Base-by-base conservation (phyloP, 2,888 invertebrate genomes). In the Nasonia oneida region DNA sequence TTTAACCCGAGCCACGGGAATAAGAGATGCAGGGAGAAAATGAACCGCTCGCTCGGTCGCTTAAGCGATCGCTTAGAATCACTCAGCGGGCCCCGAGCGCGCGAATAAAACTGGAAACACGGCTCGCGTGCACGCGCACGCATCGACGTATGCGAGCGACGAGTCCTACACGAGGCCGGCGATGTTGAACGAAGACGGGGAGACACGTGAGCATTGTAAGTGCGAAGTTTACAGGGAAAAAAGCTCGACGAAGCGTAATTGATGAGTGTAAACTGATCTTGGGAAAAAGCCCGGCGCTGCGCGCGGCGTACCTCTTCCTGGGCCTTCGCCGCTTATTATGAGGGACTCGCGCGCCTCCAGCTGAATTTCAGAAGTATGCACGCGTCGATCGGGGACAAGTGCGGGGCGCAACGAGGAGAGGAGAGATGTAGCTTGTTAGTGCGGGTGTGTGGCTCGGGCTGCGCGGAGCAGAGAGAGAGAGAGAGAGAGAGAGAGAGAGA, bases 351-450 rank as follows among this genome's bases (percentile, higher is more conserved):
- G 18, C 0, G 6, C 18, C 15, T 53, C 15, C 10, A 15, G 10
- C 10, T 53, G 53, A 15, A 53, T 53, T 14, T 50, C 50, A 64
- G 88, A 86, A 89, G 88, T 87, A 89, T 86, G 87, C 87, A 88
- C 87, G 89, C 87, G 88, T 23, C 67, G 67, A 33, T 10, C 29
- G 67, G 70, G 33, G 15, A 18, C 15, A 53, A 86, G 82, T 85
- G 88, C 29, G 29, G 29, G 29, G 29, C 29, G 29, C 29, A 1
- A 29, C 29, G 29, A 29, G 29, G 29, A 29, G 29, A 29, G 29
- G 29, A 29, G 29, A 29, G 29, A 29, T 1, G 29, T 29, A 29
- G 81, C 78, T 83, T 71, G 83, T 83, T 83, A 70, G 74, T 57
- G 61, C 57, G 37, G n/a, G 73, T 39, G 73, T 39, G 10, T 4